Evolutionary conservation across 2,113 vertebrate genomes (phyloP).

Genomic region (Mionectes macconnelli): DNA sequence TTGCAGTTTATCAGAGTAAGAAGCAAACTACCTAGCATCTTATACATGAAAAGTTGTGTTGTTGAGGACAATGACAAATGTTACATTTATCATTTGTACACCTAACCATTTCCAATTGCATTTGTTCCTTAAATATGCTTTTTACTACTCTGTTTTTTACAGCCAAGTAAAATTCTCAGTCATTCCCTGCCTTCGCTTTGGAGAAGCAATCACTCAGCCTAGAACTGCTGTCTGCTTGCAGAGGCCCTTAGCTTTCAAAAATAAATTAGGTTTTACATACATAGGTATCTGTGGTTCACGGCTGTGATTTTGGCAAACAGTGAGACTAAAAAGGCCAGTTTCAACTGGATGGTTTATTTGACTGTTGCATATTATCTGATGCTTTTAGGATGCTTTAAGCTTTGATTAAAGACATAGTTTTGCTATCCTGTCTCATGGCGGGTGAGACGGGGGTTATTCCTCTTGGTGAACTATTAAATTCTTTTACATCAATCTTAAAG

Average conservation of each 20-base stretch:
- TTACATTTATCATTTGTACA: not conserved
- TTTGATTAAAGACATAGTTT: not conserved
- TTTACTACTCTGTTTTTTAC: not conserved
- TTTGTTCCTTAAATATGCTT: not conserved
- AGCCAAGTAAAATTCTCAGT: not conserved
- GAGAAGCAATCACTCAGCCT: not conserved
- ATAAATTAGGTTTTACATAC: not conserved
- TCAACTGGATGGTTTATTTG: not conserved
- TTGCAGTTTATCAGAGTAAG: not conserved
- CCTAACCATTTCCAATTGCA: not conserved
- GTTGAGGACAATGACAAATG: not conserved
- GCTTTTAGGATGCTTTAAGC: not conserved
- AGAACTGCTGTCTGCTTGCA: not conserved
- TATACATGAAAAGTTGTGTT: not conserved
- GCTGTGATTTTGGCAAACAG: not conserved
- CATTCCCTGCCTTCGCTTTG: not conserved
- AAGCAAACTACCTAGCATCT: not conserved
- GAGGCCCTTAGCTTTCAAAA: not conserved
- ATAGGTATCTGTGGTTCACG: not conserved
- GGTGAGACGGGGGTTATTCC: not conserved
- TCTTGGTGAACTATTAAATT: not conserved
- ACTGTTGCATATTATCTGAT: not conserved
- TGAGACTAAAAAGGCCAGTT: not conserved
- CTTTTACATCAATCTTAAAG: not conserved
- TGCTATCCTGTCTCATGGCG: not conserved